phyloP scores from a whole-genome alignment of 2,888 invertebrate species.

The Petrolisthes cinctipes region DNA sequence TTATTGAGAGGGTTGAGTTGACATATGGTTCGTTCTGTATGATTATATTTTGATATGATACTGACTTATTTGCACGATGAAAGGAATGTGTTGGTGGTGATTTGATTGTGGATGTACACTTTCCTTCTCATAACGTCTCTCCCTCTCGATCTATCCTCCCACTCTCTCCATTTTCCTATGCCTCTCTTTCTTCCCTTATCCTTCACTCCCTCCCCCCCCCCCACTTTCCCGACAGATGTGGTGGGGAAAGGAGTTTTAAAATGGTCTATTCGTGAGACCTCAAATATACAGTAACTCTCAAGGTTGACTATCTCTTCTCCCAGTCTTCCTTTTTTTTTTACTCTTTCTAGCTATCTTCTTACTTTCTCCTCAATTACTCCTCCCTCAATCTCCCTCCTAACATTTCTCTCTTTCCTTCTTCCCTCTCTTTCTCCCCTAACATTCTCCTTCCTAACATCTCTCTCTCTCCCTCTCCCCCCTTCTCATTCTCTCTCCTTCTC shows the following conservation, averaged over 20 bases:
- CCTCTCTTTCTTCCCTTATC: not conserved
- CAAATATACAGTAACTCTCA: no score
- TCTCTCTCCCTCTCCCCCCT: not conserved
- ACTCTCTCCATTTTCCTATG: not conserved
- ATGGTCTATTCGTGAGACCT: no score
- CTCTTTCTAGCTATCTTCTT: not conserved
- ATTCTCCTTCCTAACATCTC: not conserved
- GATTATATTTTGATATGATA: not conserved
- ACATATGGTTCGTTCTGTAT: not conserved
- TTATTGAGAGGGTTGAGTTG: no score
- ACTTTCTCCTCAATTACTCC: not conserved
- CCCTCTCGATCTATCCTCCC: no score
- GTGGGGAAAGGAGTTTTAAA: no score
- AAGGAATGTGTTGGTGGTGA: no score
- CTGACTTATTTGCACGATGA: no score
- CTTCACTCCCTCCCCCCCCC: not conserved
- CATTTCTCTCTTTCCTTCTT: not conserved
- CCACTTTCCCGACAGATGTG: no score
- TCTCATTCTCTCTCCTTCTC: not conserved
- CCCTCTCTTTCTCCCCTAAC: not conserved
- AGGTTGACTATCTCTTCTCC: no score
- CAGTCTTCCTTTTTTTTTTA: not conserved
- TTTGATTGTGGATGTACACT: not conserved
- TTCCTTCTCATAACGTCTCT: not conserved
- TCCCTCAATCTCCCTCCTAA: not conserved